These are phyloP conservation scores for Carcina quercana DNA, from an alignment of 2,888 invertebrate genomes.

Conservation along the genomic window DNA sequence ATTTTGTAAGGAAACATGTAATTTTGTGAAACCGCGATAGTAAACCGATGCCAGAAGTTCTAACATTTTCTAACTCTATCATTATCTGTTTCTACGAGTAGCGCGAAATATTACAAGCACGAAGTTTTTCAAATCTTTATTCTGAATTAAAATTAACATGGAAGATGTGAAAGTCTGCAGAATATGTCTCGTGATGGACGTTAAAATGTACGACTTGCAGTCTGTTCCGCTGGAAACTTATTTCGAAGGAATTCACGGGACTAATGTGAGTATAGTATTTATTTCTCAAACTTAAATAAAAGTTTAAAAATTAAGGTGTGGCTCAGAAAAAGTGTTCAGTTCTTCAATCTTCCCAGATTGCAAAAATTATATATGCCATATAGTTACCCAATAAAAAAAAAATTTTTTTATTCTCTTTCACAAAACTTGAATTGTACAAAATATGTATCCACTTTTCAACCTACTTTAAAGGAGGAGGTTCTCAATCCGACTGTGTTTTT, in stretches of 20 bases:
- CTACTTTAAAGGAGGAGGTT: no score
- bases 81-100: no score
- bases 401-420: no score
- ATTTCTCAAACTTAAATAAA: no score
- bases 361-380: no score
- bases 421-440: no score
- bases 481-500: no score
- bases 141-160: constrained; percentile 26
- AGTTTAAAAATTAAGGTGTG: no score
- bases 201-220: constrained; percentile 42
- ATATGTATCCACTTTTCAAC: no score
- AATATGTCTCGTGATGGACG: constrained; percentile 47
- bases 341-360: no score
- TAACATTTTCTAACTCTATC: constrained; percentile 60
- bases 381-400: no score
- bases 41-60: constrained; percentile 33
- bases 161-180: constrained; percentile 48
- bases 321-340: no score
- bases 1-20: background rate
- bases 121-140: constrained; percentile 10
- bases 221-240: constrained; percentile 39
- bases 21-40: background rate
- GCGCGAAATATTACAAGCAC: constrained; percentile 41
- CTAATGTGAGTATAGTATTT: constrained; percentile 48
- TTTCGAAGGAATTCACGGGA: constrained; percentile 41